phyloP scores from a whole-genome alignment of 2,797 vertebrate genomes.

The Cyprinella venusta region DNA sequence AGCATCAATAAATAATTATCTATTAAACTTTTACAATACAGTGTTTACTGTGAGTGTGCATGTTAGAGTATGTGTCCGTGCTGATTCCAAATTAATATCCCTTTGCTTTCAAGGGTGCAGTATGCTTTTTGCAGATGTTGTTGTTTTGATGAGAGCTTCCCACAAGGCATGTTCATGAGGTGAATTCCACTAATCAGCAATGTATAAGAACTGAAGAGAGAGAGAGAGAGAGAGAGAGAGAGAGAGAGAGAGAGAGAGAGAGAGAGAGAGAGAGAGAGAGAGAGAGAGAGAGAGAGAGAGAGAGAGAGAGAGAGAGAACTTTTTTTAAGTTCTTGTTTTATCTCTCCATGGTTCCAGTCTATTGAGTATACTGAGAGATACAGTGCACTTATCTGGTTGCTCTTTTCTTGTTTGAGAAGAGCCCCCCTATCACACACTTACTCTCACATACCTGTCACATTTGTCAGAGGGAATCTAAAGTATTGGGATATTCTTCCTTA shows the following conservation, averaged over 20 bases:
- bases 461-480: conserved; percentile 7
- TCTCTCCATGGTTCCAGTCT: background rate
- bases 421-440: background rate
- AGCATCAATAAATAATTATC: conserved; percentile 57
- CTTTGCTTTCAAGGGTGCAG: conserved; percentile 29
- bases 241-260: background rate
- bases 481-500: background rate
- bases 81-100: conserved; percentile 44
- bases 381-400: background rate
- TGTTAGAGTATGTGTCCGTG: conserved; percentile 1
- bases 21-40: conserved; percentile 54
- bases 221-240: background rate
- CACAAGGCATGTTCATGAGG: conserved; percentile 2
- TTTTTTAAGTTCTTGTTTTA: conserved; percentile 1
- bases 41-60: conserved; percentile 27
- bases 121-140: conserved; percentile 35
- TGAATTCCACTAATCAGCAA: conserved; percentile 12
- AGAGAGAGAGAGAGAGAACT: background rate
- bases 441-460: conserved; percentile 3
- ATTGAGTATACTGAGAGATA: conserved; percentile 11
- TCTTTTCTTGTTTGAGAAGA: conserved; percentile 13
- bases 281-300: background rate
- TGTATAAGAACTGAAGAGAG: background rate
- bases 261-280: no score
- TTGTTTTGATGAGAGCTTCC: conserved; percentile 26